Evolutionary conservation across 2,888 invertebrate genomes (phyloP).

Genomic region (Andrena bucephala): DNA sequence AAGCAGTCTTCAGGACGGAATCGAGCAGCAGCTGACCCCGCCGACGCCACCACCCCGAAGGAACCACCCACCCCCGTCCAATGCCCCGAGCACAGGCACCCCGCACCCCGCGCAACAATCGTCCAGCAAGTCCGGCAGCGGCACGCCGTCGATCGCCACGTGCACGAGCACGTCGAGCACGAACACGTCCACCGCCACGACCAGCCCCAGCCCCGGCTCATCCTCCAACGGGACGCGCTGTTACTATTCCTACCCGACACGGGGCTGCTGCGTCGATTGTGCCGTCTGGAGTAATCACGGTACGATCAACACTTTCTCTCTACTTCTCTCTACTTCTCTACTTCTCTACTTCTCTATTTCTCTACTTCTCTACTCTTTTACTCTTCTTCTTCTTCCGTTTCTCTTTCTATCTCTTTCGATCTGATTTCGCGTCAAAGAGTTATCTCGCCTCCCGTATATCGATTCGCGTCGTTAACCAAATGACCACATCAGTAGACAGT

Average conservation of each 20-base stretch:
- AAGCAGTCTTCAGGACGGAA: conserved; percentile 87
- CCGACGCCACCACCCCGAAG: conserved; percentile 87
- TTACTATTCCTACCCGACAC: conserved; percentile 81
- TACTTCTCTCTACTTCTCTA: conserved; percentile 12
- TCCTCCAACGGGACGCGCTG: conserved; percentile 80
- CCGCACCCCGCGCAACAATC: conserved; percentile 70
- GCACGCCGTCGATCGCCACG: conserved; percentile 65
- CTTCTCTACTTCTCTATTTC: conserved; percentile 10
- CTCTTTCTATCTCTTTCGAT: not conserved
- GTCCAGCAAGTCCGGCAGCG: conserved; percentile 72
- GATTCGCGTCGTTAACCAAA: not conserved
- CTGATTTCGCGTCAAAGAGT: conserved; percentile 3
- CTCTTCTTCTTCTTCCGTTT: conserved; percentile 6
- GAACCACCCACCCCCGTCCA: conserved; percentile 76
- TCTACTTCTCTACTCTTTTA: not conserved
- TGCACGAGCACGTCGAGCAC: conserved; percentile 72
- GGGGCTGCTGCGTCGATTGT: conserved; percentile 83
- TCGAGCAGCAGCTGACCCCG: conserved; percentile 88
- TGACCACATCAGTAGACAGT: too few species aligned
- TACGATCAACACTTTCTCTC: conserved; percentile 70
- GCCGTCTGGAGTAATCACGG: conserved; percentile 83
- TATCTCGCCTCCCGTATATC: conserved; percentile 29
- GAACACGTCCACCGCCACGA: conserved; percentile 76
- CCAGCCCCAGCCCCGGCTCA: conserved; percentile 80
- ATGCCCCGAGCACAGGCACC: conserved; percentile 75